Evolutionary conservation across 2,888 invertebrate species (phyloP).

Genomic region (Yponomeuta cagnagella): DNA sequence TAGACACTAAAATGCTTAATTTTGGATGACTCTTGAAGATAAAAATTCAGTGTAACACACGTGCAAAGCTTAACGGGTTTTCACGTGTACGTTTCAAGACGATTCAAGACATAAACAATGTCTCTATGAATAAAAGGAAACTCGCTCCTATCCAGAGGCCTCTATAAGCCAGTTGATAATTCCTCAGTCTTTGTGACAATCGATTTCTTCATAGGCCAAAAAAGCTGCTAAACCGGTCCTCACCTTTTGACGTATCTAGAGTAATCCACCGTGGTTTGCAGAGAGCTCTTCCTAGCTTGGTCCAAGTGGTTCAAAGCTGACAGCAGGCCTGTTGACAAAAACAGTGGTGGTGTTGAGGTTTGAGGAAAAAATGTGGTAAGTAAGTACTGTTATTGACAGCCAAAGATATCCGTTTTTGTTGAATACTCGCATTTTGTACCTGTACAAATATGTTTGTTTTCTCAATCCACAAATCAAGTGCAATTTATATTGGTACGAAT

Average conservation of each 20-base stretch:
- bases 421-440: too few species aligned
- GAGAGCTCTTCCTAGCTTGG: conserved; percentile 71
- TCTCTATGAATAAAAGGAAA: background rate
- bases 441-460: too few species aligned
- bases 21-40: too few species aligned
- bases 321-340: conserved; percentile 54
- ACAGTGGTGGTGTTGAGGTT: conserved; percentile 12
- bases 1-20: too few species aligned
- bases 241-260: conserved; percentile 90
- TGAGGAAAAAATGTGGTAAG: background rate
- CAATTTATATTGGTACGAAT: too few species aligned
- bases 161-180: background rate
- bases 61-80: too few species aligned
- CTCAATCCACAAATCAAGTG: too few species aligned
- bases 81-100: too few species aligned
- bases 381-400: background rate
- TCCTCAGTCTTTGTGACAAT: conserved; percentile 9
- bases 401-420: too few species aligned
- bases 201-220: conserved; percentile 10
- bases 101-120: background rate
- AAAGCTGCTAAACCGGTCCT: conserved; percentile 19
- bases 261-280: conserved; percentile 86
- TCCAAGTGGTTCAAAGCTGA: conserved; percentile 70
- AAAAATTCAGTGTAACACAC: too few species aligned
- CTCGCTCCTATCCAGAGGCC: too few species aligned